Base-by-base conservation (phyloP, 1,140 invertebrate genomes). In the Pogonus chalceus region DNA sequence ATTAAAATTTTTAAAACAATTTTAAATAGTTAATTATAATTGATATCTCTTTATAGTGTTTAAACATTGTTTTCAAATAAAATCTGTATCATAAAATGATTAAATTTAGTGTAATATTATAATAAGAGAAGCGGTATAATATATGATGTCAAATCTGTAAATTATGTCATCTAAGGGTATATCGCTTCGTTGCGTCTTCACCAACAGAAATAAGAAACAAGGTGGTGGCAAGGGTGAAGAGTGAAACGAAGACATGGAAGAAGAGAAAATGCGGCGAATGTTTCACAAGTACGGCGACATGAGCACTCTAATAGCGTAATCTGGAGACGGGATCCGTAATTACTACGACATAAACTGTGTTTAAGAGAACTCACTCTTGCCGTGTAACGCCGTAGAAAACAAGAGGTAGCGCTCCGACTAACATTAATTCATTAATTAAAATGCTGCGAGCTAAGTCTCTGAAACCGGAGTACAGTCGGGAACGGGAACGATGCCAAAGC, bases 381-480 rank as follows among this genome's bases (percentile, higher is more conserved):
- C 9, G 37, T 43, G 37, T 43, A 43, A 7, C 9, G 9, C 26
- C 14, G 26, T 31, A 18, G 37, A 43, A 43, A 43, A 43, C 37
- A 43, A 16, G 37, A 43, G 37, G 37, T 43, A 43, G 37, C 37
- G 37, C 37, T 43, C 37, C 18, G 18, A 43, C 37, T 43, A 43
- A 43, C 37, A 43, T 43, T 43, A 43, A 43, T 43, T 43, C 37
- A 43, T 43, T 43, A 43, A 43, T 43, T 43, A 43, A 43, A 43
- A 43, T 18, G 37, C 37, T 43, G 37, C 9, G 9, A 43, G 26
- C 37, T 18, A 43, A 43, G 37, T 43, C 37, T 43, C 9, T 43
- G 37, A 43, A 43, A 43, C 37, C 18, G 37, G 37, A 43, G 37
- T 4, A n/a, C n/a, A n/a, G n/a, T n/a, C n/a, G n/a, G n/a, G n/a